phyloP scores from a whole-genome alignment of 2,888 invertebrate genomes.

The Athalia circularis region DNA sequence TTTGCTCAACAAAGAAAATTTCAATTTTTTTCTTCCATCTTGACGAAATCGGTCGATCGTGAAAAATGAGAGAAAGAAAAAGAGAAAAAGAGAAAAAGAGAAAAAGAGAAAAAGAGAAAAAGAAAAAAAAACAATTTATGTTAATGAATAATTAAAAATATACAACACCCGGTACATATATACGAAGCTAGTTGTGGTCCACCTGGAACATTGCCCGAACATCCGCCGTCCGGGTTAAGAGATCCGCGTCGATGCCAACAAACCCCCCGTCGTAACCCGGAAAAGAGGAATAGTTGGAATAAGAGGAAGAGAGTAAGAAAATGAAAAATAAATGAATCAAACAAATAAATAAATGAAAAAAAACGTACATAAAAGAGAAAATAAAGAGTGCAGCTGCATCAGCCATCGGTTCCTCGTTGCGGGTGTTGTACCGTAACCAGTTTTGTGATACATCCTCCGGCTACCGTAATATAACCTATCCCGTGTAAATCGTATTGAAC shows the following conservation, averaged over 20 bases:
- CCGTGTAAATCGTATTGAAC: not conserved
- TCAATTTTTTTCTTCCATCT: not conserved
- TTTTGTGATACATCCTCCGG: too few relatives aligned
- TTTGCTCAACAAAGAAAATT: too few relatives aligned
- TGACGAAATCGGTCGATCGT: not conserved
- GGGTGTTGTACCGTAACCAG: not conserved
- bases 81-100: too few relatives aligned
- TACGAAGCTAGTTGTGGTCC: not conserved
- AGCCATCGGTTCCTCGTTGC: conserved; percentile 32
- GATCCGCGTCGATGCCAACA: conserved; percentile 20
- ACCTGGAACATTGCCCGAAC: conserved; percentile 38
- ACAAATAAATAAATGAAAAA: too few relatives aligned
- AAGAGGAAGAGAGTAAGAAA: too few relatives aligned
- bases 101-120: not conserved
- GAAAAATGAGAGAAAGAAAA: not conserved
- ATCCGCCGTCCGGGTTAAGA: conserved; percentile 35
- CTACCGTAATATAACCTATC: conserved; percentile 4
- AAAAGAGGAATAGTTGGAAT: not conserved
- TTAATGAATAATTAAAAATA: not conserved
- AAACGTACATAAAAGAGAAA: too few relatives aligned
- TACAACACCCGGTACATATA: not conserved
- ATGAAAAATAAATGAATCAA: too few relatives aligned
- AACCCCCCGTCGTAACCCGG: not conserved
- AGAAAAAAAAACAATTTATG: not conserved
- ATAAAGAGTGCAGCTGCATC: not conserved